Evolutionary conservation across 2,797 vertebrate genomes (phyloP), one percentile per base, ranked within the genome.

Genomic region (Labroides dimidiatus): DNA sequence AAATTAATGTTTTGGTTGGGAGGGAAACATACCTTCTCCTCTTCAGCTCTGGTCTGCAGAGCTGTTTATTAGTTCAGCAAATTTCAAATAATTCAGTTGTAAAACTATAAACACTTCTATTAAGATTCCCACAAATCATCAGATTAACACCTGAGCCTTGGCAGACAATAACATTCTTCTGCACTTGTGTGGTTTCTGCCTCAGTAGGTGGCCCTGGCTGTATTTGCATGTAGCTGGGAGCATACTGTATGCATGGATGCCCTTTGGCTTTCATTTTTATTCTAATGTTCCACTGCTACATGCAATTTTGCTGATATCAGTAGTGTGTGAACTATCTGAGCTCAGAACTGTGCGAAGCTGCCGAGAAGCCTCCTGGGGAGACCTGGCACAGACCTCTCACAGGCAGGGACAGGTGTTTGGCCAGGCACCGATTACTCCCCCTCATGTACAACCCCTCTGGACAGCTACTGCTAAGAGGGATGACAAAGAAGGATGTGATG

Each of bases 401-500:
- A 60, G 74, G 60, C 68, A 75, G 62, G 71, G 58, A 69, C 86
- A 91, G 87, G 78, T 90, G 90, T 59, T 68, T 39, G 19, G 53
- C 69, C 36, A 57, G 8, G 57, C 58, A 55, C 69, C 21, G 21
- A 53, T 54, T 69, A 69, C 30, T 61, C 55, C 56, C 49, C 61
- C 57, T 45, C 24, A 43, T 44, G 23, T 56, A 62, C 55, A 72
- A 57, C 44, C 63, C 54, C 57, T 59, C 74, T 61, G 68, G 77
- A 80, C 61, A 76, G 71, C 70, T 50, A 43, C 54, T 70, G 20
- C 72, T 44, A 55, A 50, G 80, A 65, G 24, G 74, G 16, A 17
- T 72, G 80, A 80, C 79, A 73, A 83, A 76, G 84, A 86, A 64
- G 24, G 70, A 86, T 80, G 71, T 43, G 45, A 57, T 81, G 66